Percentiles rank a stretch among this genome's conserved stretches.
phyloP scores from a whole-genome alignment of 2,113 vertebrate species.

The Sander vitreus region DNA sequence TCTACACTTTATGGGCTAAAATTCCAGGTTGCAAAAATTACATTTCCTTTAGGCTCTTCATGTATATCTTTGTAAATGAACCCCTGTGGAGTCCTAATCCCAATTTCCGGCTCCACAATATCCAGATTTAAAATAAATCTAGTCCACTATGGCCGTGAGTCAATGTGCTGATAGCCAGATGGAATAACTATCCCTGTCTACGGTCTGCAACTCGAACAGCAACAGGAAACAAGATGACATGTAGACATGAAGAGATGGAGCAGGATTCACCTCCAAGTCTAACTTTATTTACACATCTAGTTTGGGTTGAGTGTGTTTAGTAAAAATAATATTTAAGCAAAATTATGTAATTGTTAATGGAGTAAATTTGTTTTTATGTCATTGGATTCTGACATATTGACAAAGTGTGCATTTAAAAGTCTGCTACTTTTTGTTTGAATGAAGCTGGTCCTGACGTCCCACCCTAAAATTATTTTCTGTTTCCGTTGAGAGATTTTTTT shows the following conservation, averaged over 20 bases:
- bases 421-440: background rate
- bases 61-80: constrained; percentile 25
- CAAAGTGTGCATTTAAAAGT: background rate
- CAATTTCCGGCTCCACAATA: constrained; percentile 5
- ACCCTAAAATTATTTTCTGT: background rate
- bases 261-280: background rate
- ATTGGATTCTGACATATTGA: background rate
- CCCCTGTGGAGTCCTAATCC: constrained; percentile 39
- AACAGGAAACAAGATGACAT: constrained; percentile 43
- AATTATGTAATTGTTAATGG: background rate
- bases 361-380: background rate
- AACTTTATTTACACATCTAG: background rate
- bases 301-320: background rate
- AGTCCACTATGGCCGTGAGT: constrained; percentile 35
- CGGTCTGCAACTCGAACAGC: constrained; percentile 5
- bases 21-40: too few relatives aligned
- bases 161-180: constrained; percentile 50
- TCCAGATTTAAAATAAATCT: constrained; percentile 28
- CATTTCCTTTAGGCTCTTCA: too few relatives aligned
- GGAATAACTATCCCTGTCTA: constrained; percentile 33
- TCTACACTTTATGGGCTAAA: too few relatives aligned
- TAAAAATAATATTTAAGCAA: background rate
- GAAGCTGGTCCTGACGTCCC: background rate
- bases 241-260: constrained; percentile 14
- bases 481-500: background rate